These are phyloP conservation scores for Cathartes aura DNA, from an alignment of 2,113 vertebrate genomes.

Conservation along the genomic window DNA sequence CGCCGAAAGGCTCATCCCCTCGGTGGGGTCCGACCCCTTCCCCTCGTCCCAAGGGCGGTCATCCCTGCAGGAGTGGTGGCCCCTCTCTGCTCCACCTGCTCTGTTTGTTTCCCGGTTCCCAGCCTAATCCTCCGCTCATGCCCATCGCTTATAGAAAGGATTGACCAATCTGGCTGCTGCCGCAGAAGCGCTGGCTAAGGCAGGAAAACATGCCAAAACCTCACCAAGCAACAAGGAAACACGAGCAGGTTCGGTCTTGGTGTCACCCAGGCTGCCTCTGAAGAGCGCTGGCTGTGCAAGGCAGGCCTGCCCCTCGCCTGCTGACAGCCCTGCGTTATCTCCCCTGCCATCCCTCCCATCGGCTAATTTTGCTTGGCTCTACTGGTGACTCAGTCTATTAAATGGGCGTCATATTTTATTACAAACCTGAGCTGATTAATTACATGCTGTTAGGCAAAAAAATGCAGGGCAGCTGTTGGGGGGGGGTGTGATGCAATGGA, in stretches of 20 bases:
- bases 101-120: neutral
- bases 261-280: neutral
- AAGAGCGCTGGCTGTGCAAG: neutral
- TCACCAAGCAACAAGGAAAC: neutral
- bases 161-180: neutral
- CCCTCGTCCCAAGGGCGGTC: rapidly evolving
- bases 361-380: neutral
- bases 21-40: rapidly evolving
- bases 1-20: neutral
- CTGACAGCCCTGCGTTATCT: constrained; percentile 9
- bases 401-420: constrained; percentile 26
- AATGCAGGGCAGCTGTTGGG: neutral
- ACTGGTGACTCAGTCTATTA: constrained; percentile 9
- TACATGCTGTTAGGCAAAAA: constrained; percentile 15
- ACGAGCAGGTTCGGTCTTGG: neutral
- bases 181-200: rapidly evolving
- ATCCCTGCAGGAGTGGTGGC: neutral
- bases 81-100: neutral
- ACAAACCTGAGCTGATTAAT: constrained; percentile 33
- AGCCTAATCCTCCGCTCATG: neutral
- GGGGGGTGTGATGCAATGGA: neutral
- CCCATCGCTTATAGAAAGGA: neutral
- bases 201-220: neutral
- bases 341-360: constrained; percentile 8
- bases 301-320: neutral